Evolutionary conservation across 2,797 vertebrate species (phyloP).

Genomic region (Atherinosoma microstoma): DNA sequence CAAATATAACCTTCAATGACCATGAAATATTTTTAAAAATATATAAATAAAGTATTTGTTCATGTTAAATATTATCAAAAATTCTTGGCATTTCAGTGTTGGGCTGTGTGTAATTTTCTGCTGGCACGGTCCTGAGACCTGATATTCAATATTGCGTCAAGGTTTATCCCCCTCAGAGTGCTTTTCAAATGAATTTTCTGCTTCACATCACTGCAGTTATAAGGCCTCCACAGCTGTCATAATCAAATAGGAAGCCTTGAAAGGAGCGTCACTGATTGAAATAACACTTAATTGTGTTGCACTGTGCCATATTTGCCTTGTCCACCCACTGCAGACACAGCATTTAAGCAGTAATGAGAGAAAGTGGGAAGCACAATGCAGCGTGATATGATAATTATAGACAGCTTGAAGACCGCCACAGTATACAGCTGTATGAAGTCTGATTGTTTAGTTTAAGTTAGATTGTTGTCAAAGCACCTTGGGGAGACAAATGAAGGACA

Average conservation of each 20-base stretch:
- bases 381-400: constrained; percentile 74
- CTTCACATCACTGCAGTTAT: constrained; percentile 69
- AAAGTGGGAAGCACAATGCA: constrained; percentile 73
- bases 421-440: constrained; percentile 33
- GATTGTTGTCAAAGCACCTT: constrained; percentile 49
- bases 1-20: constrained; percentile 15
- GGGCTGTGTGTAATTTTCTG: constrained; percentile 58
- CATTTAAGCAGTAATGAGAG: constrained; percentile 70
- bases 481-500: constrained; percentile 42
- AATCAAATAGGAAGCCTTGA: constrained; percentile 72
- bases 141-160: constrained; percentile 72
- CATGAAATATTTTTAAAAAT: constrained; percentile 36
- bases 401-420: constrained; percentile 36
- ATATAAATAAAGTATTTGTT: constrained; percentile 70
- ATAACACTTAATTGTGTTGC: constrained; percentile 74
- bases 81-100: constrained; percentile 58
- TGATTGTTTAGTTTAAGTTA: constrained; percentile 53
- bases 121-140: constrained; percentile 59
- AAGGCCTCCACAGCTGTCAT: constrained; percentile 68
- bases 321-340: constrained; percentile 62
- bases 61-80: constrained; percentile 60
- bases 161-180: constrained; percentile 72
- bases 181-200: constrained; percentile 84
- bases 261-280: constrained; percentile 72
- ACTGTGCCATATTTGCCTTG: constrained; percentile 66